phyloP scores from a whole-genome alignment of 2,888 invertebrate species.

The Conomelus anceps region DNA sequence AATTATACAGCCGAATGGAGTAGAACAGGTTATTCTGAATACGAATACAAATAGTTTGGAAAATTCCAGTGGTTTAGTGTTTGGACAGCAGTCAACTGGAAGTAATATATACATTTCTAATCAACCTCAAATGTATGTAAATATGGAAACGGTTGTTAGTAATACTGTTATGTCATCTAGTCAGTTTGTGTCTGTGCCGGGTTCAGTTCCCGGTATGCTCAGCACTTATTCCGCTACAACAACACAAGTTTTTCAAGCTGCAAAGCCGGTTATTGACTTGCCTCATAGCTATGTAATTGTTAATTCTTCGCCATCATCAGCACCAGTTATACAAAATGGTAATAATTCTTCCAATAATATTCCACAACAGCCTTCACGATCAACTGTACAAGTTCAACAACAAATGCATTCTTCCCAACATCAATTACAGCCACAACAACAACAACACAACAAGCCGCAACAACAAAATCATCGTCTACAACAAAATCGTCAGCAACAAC shows the following conservation, averaged over 20 bases:
- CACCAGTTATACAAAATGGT: not conserved
- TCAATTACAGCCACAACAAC: not conserved
- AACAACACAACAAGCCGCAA: slow-evolving; percentile 12
- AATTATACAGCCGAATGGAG: slow-evolving; percentile 51
- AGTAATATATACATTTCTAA: slow-evolving; percentile 49
- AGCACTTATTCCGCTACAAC: slow-evolving; percentile 79
- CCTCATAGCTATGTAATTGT: slow-evolving; percentile 33
- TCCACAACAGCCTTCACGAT: slow-evolving; percentile 1
- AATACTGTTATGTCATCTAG: slow-evolving; percentile 80
- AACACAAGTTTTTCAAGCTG: slow-evolving; percentile 77
- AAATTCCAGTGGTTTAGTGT: slow-evolving; percentile 45
- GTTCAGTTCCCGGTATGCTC: slow-evolving; percentile 65
- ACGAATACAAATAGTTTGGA: slow-evolving; percentile 45
- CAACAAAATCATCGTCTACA: slow-evolving; percentile 21
- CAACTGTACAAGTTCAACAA: not conserved
- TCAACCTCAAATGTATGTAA: slow-evolving; percentile 68
- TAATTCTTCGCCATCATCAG: slow-evolving; percentile 22
- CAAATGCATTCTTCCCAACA: not conserved
- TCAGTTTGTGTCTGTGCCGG: slow-evolving; percentile 68
- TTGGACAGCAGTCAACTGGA: slow-evolving; percentile 46
- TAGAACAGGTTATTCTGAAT: slow-evolving; percentile 44
- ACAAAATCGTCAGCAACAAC: not conserved
- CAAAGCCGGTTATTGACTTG: slow-evolving; percentile 51
- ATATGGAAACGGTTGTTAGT: slow-evolving; percentile 77
- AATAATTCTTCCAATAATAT: slow-evolving; percentile 12